Conservation (phyloP, 2,113 vertebrate genomes). For the Mustela nigripes region DNA sequence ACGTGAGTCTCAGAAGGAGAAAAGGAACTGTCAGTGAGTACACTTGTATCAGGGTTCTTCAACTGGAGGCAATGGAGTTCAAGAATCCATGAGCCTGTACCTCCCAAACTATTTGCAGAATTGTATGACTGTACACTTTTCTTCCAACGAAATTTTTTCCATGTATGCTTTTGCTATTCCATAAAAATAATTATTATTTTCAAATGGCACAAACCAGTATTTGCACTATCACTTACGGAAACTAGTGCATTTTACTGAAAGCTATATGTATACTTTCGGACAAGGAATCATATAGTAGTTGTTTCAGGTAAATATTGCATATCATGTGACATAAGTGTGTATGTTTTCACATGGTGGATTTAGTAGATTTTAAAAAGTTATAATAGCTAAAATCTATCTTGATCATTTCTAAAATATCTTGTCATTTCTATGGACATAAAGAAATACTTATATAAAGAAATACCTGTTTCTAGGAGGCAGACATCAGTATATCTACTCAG, state of each 20-base stretch:
- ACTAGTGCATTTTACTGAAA: background rate
- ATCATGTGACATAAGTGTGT: background rate
- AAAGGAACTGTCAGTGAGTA: background rate
- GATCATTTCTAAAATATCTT: slow-evolving; percentile 17
- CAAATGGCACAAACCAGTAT: background rate
- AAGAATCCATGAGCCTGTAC: background rate
- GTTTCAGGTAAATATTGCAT: slow-evolving; percentile 2
- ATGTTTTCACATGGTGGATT: slow-evolving; percentile 10
- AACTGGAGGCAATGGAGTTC: background rate
- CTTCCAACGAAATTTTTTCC: background rate
- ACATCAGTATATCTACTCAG: background rate
- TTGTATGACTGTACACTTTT: background rate
- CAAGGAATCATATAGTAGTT: background rate
- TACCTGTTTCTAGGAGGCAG: slow-evolving; percentile 18
- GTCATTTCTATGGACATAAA: background rate
- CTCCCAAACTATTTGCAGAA: background rate
- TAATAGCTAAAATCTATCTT: slow-evolving; percentile 39
- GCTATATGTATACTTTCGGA: background rate
- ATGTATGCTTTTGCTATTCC: background rate
- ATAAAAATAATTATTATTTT: slow-evolving; percentile 22
- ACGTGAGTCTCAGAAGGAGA: background rate
- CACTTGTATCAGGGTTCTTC: background rate
- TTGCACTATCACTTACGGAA: background rate
- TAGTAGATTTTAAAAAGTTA: background rate
- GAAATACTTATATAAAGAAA: background rate